Evolutionary conservation across 2,113 vertebrate species (phyloP).

Genomic region (Aythya baeri): DNA sequence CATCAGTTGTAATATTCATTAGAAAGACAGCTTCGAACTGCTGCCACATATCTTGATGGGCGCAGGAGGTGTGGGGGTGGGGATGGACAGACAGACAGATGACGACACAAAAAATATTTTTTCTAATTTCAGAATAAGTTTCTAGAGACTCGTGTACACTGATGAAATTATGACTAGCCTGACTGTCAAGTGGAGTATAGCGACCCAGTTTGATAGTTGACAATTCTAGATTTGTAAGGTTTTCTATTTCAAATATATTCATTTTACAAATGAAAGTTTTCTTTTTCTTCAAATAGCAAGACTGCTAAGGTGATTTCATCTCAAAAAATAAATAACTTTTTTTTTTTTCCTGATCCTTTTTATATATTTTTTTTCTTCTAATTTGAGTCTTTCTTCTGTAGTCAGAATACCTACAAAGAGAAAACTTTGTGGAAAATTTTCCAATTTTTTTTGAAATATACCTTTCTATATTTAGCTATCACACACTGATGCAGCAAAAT

Average conservation of each 20-base stretch:
- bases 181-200: neutral
- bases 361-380: neutral
- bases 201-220: neutral
- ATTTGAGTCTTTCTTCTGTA: neutral
- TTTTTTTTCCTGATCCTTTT: neutral
- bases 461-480: neutral
- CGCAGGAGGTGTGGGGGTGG: rapidly evolving
- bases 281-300: neutral
- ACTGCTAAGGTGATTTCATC: neutral
- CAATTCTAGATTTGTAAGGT: neutral
- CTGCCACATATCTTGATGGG: neutral
- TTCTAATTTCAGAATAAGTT: neutral
- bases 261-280: neutral
- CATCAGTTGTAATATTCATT: neutral
- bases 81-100: neutral
- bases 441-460: neutral
- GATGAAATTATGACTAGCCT: neutral
- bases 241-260: neutral
- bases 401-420: neutral
- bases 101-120: neutral
- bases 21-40: rapidly evolving
- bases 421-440: neutral
- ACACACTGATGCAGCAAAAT: neutral
- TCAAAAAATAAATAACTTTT: neutral
- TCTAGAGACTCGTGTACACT: neutral